Base-by-base conservation (phyloP, 2,888 invertebrate species). In the Ectropis crepuscularia region DNA sequence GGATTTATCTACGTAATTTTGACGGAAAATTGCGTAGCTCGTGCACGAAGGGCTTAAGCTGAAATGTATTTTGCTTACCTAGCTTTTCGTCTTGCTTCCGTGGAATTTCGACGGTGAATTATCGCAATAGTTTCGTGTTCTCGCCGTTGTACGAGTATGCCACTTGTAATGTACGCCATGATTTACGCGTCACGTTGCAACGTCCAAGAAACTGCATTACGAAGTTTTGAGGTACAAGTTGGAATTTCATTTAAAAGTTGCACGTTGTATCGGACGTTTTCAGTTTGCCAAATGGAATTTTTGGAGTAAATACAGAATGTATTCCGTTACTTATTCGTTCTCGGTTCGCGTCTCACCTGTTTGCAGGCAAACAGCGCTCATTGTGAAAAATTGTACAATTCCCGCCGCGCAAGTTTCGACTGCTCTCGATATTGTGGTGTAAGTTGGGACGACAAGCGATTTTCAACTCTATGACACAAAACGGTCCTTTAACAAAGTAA, bases 371-470 rank as follows among this genome's bases (percentile, higher is more conserved):
- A 57, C 49, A 53, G 62, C 41, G 57, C 50, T 42, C 62, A 47
- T 47, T 57, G 53, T 61, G 64, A 53, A 57, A 53, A 61, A 64
- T 64, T 53, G 53, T 55, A 39, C 63, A 58, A 54, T 50, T 63
- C 48, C 53, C 43, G 39, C 47, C 55, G 55, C 47, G 38, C 10
- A n/a, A 43, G 48, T 38, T 55, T 42, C 38, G 10, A 28, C 37
- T 53, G 47, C 54, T 53, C 16, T 48, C 59, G 8, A 37, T 39
- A 54, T 42, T 28, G 38, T 16, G 51, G 47, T 51, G 16, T 54
- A 11, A 16, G 46, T 16, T 7, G 39, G 8, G 7, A 6, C 39
- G 45, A 11, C 6, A 43, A 6, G 46, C 47, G 50, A 49, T 49
- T 49, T 38, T 38, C 4, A 11, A 28, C 16, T 28, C 7, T n/a